Conservation (phyloP, 2,888 invertebrate species). For the Pyrrhosoma nymphula region DNA sequence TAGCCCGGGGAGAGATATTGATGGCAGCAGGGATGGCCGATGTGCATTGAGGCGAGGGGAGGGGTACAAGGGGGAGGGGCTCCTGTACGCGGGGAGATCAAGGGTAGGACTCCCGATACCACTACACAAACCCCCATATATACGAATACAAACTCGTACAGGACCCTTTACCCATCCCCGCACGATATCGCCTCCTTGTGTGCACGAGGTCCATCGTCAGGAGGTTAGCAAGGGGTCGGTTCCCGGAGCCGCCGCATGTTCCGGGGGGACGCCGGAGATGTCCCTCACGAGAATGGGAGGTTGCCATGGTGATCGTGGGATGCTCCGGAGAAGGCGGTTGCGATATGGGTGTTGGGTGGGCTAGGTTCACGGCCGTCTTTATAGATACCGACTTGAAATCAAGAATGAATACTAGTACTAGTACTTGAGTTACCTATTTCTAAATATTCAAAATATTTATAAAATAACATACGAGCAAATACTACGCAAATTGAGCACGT, state of each 20-base stretch:
- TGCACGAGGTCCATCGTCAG: neutral
- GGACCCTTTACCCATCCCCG: neutral
- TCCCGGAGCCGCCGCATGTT: neutral
- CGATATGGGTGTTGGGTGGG: neutral
- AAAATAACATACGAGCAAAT: no score
- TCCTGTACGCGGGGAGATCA: neutral
- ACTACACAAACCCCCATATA: neutral
- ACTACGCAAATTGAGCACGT: no score
- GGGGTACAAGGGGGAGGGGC: neutral
- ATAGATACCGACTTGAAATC: no score
- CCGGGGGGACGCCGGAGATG: neutral
- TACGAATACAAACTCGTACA: neutral
- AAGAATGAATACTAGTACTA: no score
- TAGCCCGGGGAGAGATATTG: neutral
- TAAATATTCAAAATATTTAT: no score
- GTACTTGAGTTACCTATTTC: no score
- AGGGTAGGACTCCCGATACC: neutral
- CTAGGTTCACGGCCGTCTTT: neutral
- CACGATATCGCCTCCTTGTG: neutral
- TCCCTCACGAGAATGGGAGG: neutral
- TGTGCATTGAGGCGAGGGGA: neutral
- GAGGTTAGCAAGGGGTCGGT: neutral
- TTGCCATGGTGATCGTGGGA: neutral
- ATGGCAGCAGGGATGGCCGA: neutral
- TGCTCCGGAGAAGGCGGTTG: neutral